Base-by-base conservation (phyloP, 2,888 invertebrate species). In the Peribatodes rhomboidaria region DNA sequence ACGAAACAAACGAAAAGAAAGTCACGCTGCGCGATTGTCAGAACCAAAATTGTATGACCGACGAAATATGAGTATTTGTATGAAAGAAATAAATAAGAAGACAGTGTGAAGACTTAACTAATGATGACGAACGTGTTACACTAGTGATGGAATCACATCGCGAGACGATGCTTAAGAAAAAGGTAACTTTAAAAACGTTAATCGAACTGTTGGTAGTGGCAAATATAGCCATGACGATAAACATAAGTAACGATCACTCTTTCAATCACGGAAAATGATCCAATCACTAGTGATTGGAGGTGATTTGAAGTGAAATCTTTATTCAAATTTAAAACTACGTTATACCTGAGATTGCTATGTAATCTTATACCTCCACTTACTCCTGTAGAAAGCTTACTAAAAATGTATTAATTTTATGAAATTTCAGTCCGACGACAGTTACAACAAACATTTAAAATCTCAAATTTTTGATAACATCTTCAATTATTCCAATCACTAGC, bases 121-220 rank as follows among this genome's bases (percentile, higher is more conserved):
- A 49, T 55, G 49, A 59, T 18, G 31, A 47, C 33, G 50, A 39
- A 22, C 14, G 16, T 35, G 49, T 58, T 61, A 71, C 75, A 76
- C 73, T 67, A 78, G 71, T 76, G 70, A 79, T 79, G 73, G 75
- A 71, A 74, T 78, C 75, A 79, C 62, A 49, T 39, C 50, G 37
- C 50, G 59, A 59, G 14, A n/a, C 18, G 41, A 53, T 18, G 53
- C 53, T 47, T 18, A 33, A 35, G 57, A 54, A 47, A 58, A 57
- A 46, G 39, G n/a, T 47, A 44, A 59, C 41, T 59, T 59, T 52
- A 37, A 46, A 54, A 50, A 55, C 46, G 37, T 52, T 9, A 14
- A 53, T 53, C 53, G 39, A 47, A 52, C 27, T 27, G 35, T 44
- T 18, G 46, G n/a, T 64, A 57, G 20, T 33, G 35, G 59, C 64